These are phyloP conservation scores for Philereme transversata DNA, from an alignment of 2,888 invertebrate species.

Conservation along the genomic window DNA sequence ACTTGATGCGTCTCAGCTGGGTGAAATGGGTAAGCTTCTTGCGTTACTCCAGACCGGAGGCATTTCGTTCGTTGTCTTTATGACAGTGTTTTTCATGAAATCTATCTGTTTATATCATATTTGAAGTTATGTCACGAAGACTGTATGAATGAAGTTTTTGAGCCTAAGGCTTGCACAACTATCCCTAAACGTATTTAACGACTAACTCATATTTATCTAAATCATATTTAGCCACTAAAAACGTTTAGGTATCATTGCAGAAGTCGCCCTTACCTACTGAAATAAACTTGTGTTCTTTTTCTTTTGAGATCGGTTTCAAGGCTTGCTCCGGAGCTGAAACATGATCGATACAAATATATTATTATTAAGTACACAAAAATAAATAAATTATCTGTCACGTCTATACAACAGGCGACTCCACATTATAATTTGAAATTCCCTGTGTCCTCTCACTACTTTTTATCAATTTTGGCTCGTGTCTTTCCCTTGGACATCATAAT, in stretches of 20 bases:
- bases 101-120: neutral
- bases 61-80: constrained; percentile 15
- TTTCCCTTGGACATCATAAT: constrained; percentile 35
- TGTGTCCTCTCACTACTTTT: constrained; percentile 29
- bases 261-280: neutral
- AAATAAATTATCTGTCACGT: too few species aligned
- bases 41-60: constrained; percentile 7
- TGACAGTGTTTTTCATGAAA: constrained; percentile 1
- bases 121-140: neutral
- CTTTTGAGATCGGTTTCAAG: too few species aligned
- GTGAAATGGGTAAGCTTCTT: constrained; percentile 30
- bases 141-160: too few species aligned
- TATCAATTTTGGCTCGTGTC: constrained; percentile 40
- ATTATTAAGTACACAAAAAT: too few species aligned
- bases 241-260: neutral
- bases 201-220: too few species aligned
- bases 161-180: too few species aligned
- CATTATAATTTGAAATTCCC: constrained; percentile 20
- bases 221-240: too few species aligned
- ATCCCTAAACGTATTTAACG: too few species aligned
- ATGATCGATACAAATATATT: too few species aligned
- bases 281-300: too few species aligned
- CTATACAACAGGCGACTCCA: neutral
- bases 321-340: too few species aligned
- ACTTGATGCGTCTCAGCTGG: constrained; percentile 65